Percentiles rank a stretch among this genome's conserved stretches.
phyloP scores from a whole-genome alignment of 2,888 invertebrate species.

The Thecocarcelia acutangulata region DNA sequence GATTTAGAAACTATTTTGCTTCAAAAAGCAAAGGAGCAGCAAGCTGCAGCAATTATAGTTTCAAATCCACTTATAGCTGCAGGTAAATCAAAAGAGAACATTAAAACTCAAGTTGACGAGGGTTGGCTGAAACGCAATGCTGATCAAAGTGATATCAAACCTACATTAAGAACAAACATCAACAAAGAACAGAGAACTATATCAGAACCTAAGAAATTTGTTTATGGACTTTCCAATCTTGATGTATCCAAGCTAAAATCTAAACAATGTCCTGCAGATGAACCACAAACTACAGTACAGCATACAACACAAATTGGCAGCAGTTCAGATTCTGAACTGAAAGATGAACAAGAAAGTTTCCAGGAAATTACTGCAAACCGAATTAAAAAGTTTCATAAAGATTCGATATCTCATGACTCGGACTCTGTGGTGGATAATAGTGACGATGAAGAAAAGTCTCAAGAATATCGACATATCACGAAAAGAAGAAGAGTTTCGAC shows the following conservation, averaged over 20 bases:
- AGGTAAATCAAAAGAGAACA: conserved; percentile 67
- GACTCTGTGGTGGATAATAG: conserved; percentile 88
- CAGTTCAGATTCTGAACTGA: background rate
- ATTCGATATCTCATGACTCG: conserved; percentile 78
- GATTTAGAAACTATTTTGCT: conserved; percentile 81
- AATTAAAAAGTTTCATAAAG: conserved; percentile 28
- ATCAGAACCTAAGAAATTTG: conserved; percentile 54
- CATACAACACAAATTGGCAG: background rate
- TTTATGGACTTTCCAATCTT: conserved; percentile 81
- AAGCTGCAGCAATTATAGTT: conserved; percentile 64
- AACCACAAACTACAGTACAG: background rate
- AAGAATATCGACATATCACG: conserved; percentile 83
- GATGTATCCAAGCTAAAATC: conserved; percentile 74
- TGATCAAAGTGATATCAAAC: conserved; percentile 62
- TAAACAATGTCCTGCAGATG: background rate
- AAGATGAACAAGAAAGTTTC: background rate
- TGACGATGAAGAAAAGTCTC: conserved; percentile 83
- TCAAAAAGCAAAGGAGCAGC: conserved; percentile 77
- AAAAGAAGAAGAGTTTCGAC: conserved; percentile 82
- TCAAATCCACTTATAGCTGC: conserved; percentile 71
- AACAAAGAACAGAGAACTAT: conserved; percentile 48
- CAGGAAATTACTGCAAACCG: conserved; percentile 3
- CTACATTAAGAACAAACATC: conserved; percentile 25
- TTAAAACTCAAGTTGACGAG: conserved; percentile 79
- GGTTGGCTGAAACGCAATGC: conserved; percentile 83